Evolutionary conservation across 2,888 invertebrate genomes (phyloP), one percentile per base, ranked within the genome.

Genomic region (Amblyjoppa fuscipennis): DNA sequence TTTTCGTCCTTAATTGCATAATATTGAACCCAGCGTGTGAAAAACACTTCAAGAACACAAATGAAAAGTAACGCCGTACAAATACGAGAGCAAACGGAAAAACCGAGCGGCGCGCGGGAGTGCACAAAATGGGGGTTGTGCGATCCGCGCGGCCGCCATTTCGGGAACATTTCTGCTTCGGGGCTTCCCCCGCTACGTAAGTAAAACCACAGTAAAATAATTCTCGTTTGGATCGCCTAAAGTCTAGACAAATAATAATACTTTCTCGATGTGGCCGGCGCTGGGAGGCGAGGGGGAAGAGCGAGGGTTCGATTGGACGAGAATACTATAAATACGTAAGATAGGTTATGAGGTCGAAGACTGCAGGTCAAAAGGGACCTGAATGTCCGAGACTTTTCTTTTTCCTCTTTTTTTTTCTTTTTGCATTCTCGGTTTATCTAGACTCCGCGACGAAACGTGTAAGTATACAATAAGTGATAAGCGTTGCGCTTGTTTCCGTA

Each of bases 211-310:
- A 66, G 64, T 76, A 70, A 79, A 66, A 77, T 25, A 77, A 78
- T 16, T 74, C n/a, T 25, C 56, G 51, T 81, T 68, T 51, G 69
- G 45, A 73, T 73, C 77, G 41, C 70, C 9, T 41, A 61, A 71
- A 64, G 53, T 78, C 31, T 83, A 82, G 45, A 80, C 68, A 80
- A 80, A 83, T 83, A 85, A 83, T 85, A 85, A 85, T 85, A 85
- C 85, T 83, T 83, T 76, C 76, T 75, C 75, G 66, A 82, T 79
- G 31, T 70, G 38, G 51, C 28, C 11, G 31, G 76, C 38, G 76
- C 64, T 16, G 51, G 28, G 70, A 11, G 41, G 45, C 73, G 31
- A 41, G 20, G 61, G 70, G 74, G 11, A 51, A 28, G 59, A 20
- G 49, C 41, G 71, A 68, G 66, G 71, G 64, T 82, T 82, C 34